Conservation (phyloP, 1,140 invertebrate species). For the Steinernema feltiae region DNA sequence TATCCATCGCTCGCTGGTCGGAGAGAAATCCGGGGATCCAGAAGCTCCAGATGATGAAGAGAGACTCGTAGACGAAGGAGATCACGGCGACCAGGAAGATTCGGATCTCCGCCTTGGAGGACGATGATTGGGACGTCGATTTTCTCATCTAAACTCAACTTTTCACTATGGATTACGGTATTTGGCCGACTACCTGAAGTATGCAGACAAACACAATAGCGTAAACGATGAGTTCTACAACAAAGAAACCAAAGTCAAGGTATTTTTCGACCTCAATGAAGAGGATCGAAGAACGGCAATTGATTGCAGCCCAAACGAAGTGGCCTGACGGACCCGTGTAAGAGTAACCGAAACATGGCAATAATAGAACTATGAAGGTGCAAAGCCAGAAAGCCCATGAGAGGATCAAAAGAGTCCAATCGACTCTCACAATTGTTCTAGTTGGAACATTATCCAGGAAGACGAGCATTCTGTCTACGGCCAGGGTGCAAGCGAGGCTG, state of each 20-base stretch:
- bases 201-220: background rate
- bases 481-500: background rate
- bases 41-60: constrained; percentile 1
- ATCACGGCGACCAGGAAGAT: background rate
- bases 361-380: background rate
- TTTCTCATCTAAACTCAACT: background rate
- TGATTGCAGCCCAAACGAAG: background rate
- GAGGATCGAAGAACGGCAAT: background rate
- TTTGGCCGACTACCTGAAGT: background rate
- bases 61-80: constrained; percentile 4
- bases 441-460: background rate
- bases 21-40: background rate
- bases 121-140: background rate
- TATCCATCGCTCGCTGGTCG: background rate
- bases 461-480: background rate
- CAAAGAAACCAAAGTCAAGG: background rate
- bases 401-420: background rate
- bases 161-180: background rate
- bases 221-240: background rate
- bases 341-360: background rate
- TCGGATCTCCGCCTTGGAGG: background rate
- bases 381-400: background rate
- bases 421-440: background rate
- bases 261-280: background rate
- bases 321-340: background rate